Percentiles rank a stretch among this genome's conserved stretches.
phyloP scores from a whole-genome alignment of 2,113 vertebrate genomes.

The Sterna hirundo region DNA sequence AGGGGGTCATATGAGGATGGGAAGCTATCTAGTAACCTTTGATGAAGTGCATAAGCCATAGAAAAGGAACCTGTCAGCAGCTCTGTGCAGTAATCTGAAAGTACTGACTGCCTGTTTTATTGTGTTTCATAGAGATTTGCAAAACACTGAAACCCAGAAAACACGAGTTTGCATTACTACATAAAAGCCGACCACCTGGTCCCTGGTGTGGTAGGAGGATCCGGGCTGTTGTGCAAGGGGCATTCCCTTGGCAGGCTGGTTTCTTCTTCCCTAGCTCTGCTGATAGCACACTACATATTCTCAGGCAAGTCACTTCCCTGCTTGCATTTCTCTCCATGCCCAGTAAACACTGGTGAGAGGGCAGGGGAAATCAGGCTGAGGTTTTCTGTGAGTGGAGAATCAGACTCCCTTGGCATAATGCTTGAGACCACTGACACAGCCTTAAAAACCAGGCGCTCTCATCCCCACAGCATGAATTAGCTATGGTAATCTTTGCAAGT shows the following conservation, averaged over 20 bases:
- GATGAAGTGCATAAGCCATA: background rate
- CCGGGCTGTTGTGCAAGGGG: background rate
- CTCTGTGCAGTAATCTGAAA: background rate
- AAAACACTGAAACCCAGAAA: background rate
- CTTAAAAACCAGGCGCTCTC: background rate
- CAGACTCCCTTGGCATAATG: background rate
- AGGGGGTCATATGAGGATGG: background rate
- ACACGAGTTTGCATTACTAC: background rate
- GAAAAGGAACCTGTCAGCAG: background rate
- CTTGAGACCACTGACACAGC: background rate
- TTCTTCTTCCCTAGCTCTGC: background rate
- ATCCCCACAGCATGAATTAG: background rate
- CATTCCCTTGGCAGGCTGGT: background rate
- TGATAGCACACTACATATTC: background rate
- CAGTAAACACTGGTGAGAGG: background rate
- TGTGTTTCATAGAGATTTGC: background rate
- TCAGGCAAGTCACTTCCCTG: background rate
- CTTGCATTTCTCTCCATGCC: background rate
- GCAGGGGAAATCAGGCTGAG: background rate
- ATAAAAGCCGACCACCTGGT: background rate
- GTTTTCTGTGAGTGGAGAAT: background rate
- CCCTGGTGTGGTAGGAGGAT: background rate
- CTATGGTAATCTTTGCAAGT: background rate
- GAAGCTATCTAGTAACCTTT: background rate
- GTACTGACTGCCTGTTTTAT: background rate